Percentiles rank a stretch among this genome's conserved stretches.
phyloP scores from a whole-genome alignment of 2,113 vertebrate genomes.

The Dasyurus viverrinus region DNA sequence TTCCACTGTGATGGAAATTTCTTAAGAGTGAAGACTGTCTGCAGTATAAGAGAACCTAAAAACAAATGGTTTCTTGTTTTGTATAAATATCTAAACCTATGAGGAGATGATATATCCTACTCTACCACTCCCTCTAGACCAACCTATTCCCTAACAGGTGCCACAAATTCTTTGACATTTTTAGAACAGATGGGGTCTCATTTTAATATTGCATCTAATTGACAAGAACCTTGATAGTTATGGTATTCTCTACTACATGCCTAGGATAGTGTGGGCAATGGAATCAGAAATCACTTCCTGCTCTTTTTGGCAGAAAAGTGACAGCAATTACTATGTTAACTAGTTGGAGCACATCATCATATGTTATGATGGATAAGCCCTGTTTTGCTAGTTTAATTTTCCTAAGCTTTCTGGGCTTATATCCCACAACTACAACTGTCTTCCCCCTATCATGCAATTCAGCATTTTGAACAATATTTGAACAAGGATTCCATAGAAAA shows the following conservation, averaged over 20 bases:
- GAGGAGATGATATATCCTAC: conserved; percentile 56
- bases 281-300: conserved; percentile 57
- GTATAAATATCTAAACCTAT: conserved; percentile 75
- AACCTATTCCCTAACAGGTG: conserved; percentile 77
- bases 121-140: not conserved
- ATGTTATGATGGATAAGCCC: conserved; percentile 45
- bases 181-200: conserved; percentile 82
- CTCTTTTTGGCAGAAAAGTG: conserved; percentile 27
- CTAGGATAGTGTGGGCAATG: not conserved
- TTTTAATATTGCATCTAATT: conserved; percentile 73
- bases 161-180: conserved; percentile 79
- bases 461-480: conserved; percentile 40
- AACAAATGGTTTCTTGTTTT: conserved; percentile 81
- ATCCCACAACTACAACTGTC: not conserved
- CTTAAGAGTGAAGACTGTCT: conserved; percentile 4
- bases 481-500: conserved; percentile 55
- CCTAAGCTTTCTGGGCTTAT: conserved; percentile 43
- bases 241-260: conserved; percentile 29
- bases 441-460: not conserved
- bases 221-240: conserved; percentile 60
- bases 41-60: not conserved
- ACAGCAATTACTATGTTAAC: conserved; percentile 20
- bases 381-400: conserved; percentile 60
- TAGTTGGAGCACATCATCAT: not conserved
- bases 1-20: conserved; percentile 66